A percentile compares a stretch with the other conserved stretches of the same genome.
phyloP scores from a whole-genome alignment of 2,888 invertebrate species.

The Plebejus anna region DNA sequence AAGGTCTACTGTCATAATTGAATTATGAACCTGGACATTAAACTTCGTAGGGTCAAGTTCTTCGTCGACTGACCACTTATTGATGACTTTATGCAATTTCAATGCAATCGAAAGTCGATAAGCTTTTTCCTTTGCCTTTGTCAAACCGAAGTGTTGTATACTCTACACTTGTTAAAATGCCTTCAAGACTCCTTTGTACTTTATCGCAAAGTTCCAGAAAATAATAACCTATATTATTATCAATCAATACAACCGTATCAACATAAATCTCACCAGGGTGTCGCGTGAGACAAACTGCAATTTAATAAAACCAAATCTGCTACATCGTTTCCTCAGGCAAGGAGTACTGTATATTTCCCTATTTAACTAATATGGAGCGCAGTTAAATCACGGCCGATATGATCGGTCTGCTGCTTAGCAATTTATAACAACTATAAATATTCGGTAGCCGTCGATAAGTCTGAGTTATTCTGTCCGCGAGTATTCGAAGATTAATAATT shows the following conservation, averaged over 20 bases:
- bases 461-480: slow-evolving; percentile 27
- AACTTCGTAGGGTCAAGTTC: too few species aligned
- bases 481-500: slow-evolving; percentile 24
- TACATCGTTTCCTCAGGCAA: slow-evolving; percentile 15
- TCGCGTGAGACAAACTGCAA: slow-evolving; percentile 15
- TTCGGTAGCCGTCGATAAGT: slow-evolving; percentile 29
- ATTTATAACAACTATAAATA: slow-evolving; percentile 28
- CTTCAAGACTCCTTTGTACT: background rate
- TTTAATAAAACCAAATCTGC: slow-evolving; percentile 22
- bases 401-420: slow-evolving; percentile 23
- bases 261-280: background rate
- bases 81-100: too few species aligned
- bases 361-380: slow-evolving; percentile 29
- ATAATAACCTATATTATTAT: background rate
- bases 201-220: background rate
- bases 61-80: too few species aligned
- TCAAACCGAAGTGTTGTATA: too few species aligned
- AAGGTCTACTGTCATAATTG: too few species aligned
- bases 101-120: too few species aligned
- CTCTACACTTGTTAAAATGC: background rate
- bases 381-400: slow-evolving; percentile 25
- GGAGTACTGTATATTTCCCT: slow-evolving; percentile 25
- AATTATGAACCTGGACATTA: too few species aligned
- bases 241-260: background rate
- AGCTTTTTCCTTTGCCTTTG: too few species aligned